Percentiles rank a stretch among this genome's conserved stretches.
Conservation (phyloP, 2,113 vertebrate genomes). For the Carettochelys insculpta region DNA sequence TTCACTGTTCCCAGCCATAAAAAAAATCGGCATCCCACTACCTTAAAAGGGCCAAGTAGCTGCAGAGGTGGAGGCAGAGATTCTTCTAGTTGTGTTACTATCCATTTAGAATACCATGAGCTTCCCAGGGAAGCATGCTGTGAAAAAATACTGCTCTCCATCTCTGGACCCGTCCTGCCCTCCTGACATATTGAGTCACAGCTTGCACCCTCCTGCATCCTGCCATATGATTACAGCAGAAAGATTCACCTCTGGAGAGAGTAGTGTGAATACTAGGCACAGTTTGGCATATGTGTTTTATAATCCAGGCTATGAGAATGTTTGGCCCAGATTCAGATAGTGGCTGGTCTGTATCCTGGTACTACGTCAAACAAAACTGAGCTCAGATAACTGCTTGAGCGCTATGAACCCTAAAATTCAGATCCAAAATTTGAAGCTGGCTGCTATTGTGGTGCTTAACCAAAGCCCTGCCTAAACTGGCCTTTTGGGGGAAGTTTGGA, state of each 20-base stretch:
- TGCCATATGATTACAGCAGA: not conserved
- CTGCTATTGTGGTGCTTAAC: constrained; percentile 48
- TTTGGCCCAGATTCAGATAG: not conserved
- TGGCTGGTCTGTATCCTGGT: not conserved
- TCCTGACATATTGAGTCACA: not conserved
- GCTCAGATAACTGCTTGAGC: not conserved
- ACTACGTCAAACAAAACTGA: not conserved
- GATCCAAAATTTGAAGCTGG: constrained; percentile 27
- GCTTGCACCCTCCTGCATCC: not conserved
- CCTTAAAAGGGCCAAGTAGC: not conserved
- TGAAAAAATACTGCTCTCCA: not conserved
- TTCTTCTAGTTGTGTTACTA: not conserved
- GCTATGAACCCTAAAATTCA: not conserved
- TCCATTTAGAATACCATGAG: not conserved
- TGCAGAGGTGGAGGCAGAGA: not conserved
- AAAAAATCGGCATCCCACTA: not conserved
- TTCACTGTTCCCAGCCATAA: not conserved
- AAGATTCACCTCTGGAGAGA: not conserved
- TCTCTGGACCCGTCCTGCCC: not conserved
- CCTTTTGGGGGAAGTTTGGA: constrained; percentile 12
- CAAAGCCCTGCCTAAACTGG: constrained; percentile 14
- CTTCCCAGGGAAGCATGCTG: not conserved
- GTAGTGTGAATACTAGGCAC: not conserved
- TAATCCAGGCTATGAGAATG: not conserved
- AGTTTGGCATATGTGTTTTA: not conserved